Base-by-base conservation (phyloP, 2,797 vertebrate species). In the Darevskia nairensis region DNA sequence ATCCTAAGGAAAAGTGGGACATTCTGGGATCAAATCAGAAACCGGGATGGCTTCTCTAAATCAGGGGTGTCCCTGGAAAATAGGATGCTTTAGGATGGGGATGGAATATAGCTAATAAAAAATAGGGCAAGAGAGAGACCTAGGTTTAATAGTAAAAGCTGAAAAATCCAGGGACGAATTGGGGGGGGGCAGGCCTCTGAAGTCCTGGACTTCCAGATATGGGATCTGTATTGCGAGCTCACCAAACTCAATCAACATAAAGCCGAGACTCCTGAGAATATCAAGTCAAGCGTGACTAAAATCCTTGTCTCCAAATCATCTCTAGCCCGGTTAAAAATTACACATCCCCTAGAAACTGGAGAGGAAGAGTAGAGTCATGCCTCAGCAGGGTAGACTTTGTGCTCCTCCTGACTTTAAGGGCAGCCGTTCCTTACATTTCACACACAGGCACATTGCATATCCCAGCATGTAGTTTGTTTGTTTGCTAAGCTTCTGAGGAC, bases 231-330 rank as follows among this genome's bases (percentile, higher is more conserved):
- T 92, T 90, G 90, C 90, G 15, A 69, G 32, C 25, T 11, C 71
- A 55, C 89, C 82, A 91, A 94, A 87, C 79, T 82, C 59, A 90
- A 93, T 92, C 90, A 94, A 96, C 95, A 93, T 94, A 96, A 96
- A 96, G 94, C 95, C 93, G 94, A 94, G 94, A 96, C 95, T 96
- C 94, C 94, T 92, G 93, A 93, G 90, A 93, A 93, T 93, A 88
- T 32, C 89, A 95, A 96, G 85, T 80, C 85, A 94, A 94, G 94
- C 90, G 91, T 96, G 95, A 96, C 96, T 89, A 96, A 97, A 96
- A 95, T 88, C 92, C 90, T 95, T 94, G 94, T 96, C 95, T 95
- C 90, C 78, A 92, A 93, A 86, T 92, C 86, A 81, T 89, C 93
- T 93, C 89, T 95, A 96, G 80, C 68, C 79, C 89, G 88, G 92